Evolutionary conservation across 2,113 vertebrate species (phyloP), one percentile per base, ranked within the genome.

Genomic region (Penelope pileata): DNA sequence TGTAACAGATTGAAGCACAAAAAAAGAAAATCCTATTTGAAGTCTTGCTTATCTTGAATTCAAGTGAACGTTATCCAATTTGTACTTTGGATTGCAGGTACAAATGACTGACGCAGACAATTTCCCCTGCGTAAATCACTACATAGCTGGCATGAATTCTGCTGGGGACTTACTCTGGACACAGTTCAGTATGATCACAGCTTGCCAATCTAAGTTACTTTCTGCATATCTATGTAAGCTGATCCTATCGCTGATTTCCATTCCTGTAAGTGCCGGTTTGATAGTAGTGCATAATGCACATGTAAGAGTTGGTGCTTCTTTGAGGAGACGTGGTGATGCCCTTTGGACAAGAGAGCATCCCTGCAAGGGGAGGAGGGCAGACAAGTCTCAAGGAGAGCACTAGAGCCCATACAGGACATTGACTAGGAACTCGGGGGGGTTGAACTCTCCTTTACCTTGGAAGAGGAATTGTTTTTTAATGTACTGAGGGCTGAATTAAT

Each of bases 381-480:
- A 88, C 12, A 45, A 63, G n/a, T 53, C 0, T 0, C 34, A 67
- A 29, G 19, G 38, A 70, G 56, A 79, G 40, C n/a, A 16, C 32
- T 47, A 60, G 48, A 87, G 29, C 19, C 32, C 47, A n/a, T 36
- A 64, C 8, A 26, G 18, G 62, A 32, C 59, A 85, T 0, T 3
- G 77, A 91, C 24, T 29, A 60, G 50, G 54, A 95, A 80, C 45
- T 22, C 45, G 45, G 91, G 2, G 1, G 6, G 26, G 83, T 60
- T 87, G 40, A 90, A 62, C 50, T 92, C 74, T 64, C 50, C 50
- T 94, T 95, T 96, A 92, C 32, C 21, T 69, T 90, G 78, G 59
- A 94, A 83, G 59, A 80, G 42, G 84, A 90, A 94, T 83, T 47
- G 75, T 12, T 79, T 94, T 95, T 80, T 91, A 93, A 85, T 77